Percentiles rank a stretch among this genome's conserved stretches.
Conservation (phyloP, 2,888 invertebrate genomes). For the Syritta pipiens region DNA sequence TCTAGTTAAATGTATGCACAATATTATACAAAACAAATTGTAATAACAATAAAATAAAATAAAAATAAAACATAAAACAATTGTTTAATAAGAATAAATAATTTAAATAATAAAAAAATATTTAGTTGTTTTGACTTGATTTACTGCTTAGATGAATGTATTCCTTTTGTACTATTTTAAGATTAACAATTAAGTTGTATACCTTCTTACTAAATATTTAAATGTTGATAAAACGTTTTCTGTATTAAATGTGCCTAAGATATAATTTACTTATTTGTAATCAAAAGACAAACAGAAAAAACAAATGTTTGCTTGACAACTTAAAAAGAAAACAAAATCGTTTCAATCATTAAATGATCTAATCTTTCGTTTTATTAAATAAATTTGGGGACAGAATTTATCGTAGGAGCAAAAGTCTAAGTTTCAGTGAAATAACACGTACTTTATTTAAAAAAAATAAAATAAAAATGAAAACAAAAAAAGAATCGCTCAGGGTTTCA, state of each 20-base stretch:
- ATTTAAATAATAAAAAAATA: constrained; percentile 4
- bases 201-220: constrained; percentile 35
- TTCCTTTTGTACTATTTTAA: constrained; percentile 17
- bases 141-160: constrained; percentile 9
- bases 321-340: constrained; percentile 16
- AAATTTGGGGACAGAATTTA: constrained; percentile 64
- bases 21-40: constrained; percentile 55
- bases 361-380: constrained; percentile 16
- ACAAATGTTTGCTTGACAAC: no score
- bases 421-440: constrained; percentile 22
- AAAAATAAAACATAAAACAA: constrained; percentile 34
- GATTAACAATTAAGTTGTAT: constrained; percentile 21
- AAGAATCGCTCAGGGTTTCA: constrained; percentile 66
- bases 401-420: constrained; percentile 9
- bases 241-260: constrained; percentile 77
- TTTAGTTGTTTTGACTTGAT: constrained; percentile 28
- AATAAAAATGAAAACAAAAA: constrained; percentile 61
- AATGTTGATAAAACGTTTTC: constrained; percentile 65
- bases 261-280: constrained; percentile 69
- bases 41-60: constrained; percentile 43
- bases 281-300: constrained; percentile 52
- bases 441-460: constrained; percentile 23
- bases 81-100: constrained; percentile 17
- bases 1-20: constrained; percentile 66
- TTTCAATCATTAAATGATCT: constrained; percentile 48